Base-by-base conservation (phyloP, 2,888 invertebrate species). In the Branchipolynoe longqiensis region DNA sequence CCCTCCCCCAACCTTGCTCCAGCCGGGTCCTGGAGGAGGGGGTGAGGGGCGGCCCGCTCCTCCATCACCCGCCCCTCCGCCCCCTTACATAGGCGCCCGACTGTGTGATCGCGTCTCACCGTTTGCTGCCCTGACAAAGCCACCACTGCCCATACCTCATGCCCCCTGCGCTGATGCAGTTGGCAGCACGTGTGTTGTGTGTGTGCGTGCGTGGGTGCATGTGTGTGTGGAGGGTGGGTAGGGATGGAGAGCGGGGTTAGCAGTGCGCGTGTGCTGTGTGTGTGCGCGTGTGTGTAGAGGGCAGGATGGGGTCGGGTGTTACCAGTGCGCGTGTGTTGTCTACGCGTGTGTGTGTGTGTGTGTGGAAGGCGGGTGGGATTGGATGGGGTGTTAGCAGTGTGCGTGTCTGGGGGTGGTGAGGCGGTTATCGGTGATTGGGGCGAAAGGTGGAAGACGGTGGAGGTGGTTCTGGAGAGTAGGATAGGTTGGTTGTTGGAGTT, bases 101-200 rank as follows among this genome's bases (percentile, higher is more conserved):
- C 69, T 69, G 69, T 69, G 69, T 69, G 69, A 69, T 69, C 38
- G 69, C 36, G 38, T 69, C 69, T 69, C 69, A 69, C 69, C 38
- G 69, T 69, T 69, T 69, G 69, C 36, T 69, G 69, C 36, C 69
- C 25, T 69, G 69, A 69, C 69, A 69, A 69, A 69, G 38, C 69
- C 38, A 1, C 12, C 36, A 8, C 69, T 33, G 36, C n/a, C 69
- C 69, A 69, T 69, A 69, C 36, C 14, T 69, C 69, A 69, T 22
- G 69, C 69, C 8, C 8, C 69, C 36, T 38, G 69, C 4, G n/a
- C 69, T 12, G 38, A 4, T 25, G n/a, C n/a, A n/a, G 58, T 14
- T 6, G 38, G 69, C 36, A 14, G n/a, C 69, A 69, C 18, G 25
- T 3, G 56, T 3, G 56, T n/a, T 22, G 56, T 25, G 25, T 25